These are phyloP conservation scores for Sebastes steindachneri DNA, from an alignment of 2,797 vertebrate genomes.

Conservation along the genomic window DNA sequence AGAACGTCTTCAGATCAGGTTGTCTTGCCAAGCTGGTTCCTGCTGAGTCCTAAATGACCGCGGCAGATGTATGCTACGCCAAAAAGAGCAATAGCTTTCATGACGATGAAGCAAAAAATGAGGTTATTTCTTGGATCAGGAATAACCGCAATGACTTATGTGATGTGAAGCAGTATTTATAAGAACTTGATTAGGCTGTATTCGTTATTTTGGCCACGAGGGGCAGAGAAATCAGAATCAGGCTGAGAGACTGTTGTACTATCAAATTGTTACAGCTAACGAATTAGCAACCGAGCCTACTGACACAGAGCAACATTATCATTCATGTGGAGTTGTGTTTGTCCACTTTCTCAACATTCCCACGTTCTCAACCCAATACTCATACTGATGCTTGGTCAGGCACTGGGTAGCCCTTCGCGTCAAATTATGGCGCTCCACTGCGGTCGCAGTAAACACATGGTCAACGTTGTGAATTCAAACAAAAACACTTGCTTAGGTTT, in stretches of 20 bases:
- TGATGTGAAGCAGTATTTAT: conserved; percentile 35
- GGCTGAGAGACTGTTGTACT: neutral
- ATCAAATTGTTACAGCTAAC: neutral
- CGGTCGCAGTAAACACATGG: too few species aligned
- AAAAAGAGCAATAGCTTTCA: conserved; percentile 43
- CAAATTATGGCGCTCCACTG: too few species aligned
- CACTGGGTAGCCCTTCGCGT: too few species aligned
- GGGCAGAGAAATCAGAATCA: neutral
- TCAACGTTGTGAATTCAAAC: too few species aligned
- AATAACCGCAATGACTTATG: conserved; percentile 44
- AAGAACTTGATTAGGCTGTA: neutral
- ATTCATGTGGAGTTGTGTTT: too few species aligned
- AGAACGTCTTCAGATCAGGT: conserved; percentile 67
- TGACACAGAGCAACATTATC: neutral
- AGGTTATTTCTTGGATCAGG: conserved; percentile 49
- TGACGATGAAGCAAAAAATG: conserved; percentile 3
- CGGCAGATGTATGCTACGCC: conserved; percentile 68
- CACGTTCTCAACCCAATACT: too few species aligned
- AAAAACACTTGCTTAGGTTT: too few species aligned
- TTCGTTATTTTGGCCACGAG: neutral
- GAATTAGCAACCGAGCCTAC: neutral
- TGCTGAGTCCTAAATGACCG: conserved; percentile 67
- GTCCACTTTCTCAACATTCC: too few species aligned
- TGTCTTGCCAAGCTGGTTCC: conserved; percentile 74
- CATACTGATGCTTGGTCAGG: too few species aligned